Percentiles rank a stretch among this genome's conserved stretches.
These are phyloP conservation scores for Allobates femoralis DNA, from an alignment of 2,797 vertebrate genomes.

Conservation along the genomic window DNA sequence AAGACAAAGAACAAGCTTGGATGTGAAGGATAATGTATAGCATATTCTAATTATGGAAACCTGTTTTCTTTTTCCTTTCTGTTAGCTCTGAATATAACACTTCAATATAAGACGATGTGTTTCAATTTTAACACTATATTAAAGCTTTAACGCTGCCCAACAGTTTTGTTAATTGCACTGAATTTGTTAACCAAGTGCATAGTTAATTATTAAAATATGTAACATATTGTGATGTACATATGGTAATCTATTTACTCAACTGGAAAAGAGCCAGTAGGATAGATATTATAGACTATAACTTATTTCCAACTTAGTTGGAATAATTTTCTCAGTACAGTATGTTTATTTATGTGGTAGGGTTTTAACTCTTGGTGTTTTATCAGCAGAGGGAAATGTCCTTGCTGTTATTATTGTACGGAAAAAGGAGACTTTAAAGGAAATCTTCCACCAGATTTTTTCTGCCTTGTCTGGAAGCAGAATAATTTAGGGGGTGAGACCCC, in stretches of 20 bases:
- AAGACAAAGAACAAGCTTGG: no score
- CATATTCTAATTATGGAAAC: slow-evolving; percentile 14
- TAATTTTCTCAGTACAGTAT: not conserved
- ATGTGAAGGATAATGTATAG: no score
- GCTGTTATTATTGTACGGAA: not conserved
- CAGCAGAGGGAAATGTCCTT: not conserved
- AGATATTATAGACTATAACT: slow-evolving; percentile 3
- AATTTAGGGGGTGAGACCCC: no score
- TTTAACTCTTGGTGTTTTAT: not conserved
- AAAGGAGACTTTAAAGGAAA: not conserved
- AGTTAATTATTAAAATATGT: slow-evolving; percentile 33
- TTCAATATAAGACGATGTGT: not conserved
- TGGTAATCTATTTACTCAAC: not conserved
- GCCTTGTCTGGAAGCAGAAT: no score
- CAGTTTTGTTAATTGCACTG: not conserved
- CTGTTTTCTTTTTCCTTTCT: slow-evolving; percentile 14
- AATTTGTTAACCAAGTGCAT: slow-evolving; percentile 38
- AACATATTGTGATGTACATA: not conserved
- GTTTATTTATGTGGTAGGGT: not conserved
- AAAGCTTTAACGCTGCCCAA: slow-evolving; percentile 8
- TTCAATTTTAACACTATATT: slow-evolving; percentile 19
- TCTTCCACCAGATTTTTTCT: no score
- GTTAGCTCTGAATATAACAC: slow-evolving; percentile 6
- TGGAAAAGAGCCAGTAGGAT: not conserved
- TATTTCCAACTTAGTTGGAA: not conserved